These are phyloP conservation scores for Myiothlypis coronata DNA, from an alignment of 2,797 vertebrate genomes.

Conservation along the genomic window DNA sequence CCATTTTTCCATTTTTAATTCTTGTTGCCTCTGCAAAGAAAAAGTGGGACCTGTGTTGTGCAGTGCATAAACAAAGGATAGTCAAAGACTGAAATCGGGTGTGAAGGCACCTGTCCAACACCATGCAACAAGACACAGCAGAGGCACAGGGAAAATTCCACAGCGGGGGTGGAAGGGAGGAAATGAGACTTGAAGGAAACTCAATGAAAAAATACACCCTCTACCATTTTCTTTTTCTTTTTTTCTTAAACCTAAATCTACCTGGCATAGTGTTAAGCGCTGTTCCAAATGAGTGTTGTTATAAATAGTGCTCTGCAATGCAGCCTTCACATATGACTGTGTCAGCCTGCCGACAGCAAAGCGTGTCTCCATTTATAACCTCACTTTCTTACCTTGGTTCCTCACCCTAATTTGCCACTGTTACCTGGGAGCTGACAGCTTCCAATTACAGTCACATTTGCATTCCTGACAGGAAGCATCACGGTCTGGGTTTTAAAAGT, in stretches of 20 bases:
- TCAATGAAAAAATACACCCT: background rate
- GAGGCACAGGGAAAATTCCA: background rate
- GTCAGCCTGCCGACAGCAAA: conserved; percentile 2
- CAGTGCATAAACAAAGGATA: background rate
- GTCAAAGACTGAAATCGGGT: accelerated
- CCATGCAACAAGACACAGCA: background rate
- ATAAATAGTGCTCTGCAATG: conserved; percentile 33
- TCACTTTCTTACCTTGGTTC: conserved; percentile 22
- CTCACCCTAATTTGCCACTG: conserved; percentile 34
- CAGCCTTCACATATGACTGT: background rate
- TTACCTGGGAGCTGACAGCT: conserved; percentile 35
- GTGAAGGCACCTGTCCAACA: background rate
- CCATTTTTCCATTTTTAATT: background rate
- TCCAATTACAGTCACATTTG: conserved; percentile 38
- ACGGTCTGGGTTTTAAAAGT: background rate
- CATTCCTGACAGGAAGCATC: background rate
- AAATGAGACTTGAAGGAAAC: background rate
- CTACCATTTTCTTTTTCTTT: background rate
- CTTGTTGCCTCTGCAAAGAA: background rate
- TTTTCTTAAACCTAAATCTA: background rate
- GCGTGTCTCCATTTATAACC: conserved; percentile 17
- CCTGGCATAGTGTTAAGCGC: background rate
- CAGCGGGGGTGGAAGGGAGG: background rate
- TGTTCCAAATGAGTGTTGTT: background rate
- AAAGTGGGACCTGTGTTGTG: background rate